Evolutionary conservation across 2,113 vertebrate species (phyloP).

Genomic region (Dipodomys spectabilis): DNA sequence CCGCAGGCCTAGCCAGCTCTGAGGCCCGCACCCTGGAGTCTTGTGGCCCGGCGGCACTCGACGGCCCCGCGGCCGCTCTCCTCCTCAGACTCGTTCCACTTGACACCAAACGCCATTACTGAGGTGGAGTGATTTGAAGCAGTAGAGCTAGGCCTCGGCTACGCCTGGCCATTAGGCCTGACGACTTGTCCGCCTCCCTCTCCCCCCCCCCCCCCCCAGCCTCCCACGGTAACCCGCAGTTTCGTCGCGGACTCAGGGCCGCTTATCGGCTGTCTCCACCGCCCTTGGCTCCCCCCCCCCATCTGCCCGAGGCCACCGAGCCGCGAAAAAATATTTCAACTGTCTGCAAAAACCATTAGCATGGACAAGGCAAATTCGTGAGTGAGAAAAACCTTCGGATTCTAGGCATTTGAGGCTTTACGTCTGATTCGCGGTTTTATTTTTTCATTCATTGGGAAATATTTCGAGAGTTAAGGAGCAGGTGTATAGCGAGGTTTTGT

Average conservation of each 20-base stretch:
- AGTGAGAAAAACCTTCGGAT: background rate
- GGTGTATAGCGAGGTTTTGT: slow-evolving; percentile 21
- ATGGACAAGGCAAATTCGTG: background rate
- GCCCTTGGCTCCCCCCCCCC: background rate
- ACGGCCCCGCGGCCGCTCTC: background rate
- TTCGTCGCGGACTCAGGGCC: background rate
- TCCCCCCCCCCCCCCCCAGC: background rate
- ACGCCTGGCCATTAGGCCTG: slow-evolving; percentile 86
- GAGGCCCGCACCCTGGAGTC: background rate
- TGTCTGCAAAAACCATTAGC: slow-evolving; percentile 18
- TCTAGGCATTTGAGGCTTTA: background rate
- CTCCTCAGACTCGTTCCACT: slow-evolving; percentile 78
- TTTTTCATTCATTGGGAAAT: slow-evolving; percentile 73
- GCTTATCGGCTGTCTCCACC: slow-evolving; percentile 24
- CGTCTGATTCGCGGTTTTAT: too few relatives aligned
- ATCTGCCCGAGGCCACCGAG: background rate
- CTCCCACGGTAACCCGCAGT: slow-evolving; percentile 55
- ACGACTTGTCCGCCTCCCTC: slow-evolving; percentile 60
- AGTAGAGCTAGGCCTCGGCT: slow-evolving; percentile 86
- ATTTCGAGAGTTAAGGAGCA: background rate
- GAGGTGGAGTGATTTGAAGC: slow-evolving; percentile 90
- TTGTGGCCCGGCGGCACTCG: background rate
- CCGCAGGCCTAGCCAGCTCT: slow-evolving; percentile 4
- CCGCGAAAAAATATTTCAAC: slow-evolving; percentile 58
- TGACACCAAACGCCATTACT: slow-evolving; percentile 91